Evolutionary conservation across 1,140 invertebrate genomes (phyloP).

Genomic region (Pentalonia nigronervosa): DNA sequence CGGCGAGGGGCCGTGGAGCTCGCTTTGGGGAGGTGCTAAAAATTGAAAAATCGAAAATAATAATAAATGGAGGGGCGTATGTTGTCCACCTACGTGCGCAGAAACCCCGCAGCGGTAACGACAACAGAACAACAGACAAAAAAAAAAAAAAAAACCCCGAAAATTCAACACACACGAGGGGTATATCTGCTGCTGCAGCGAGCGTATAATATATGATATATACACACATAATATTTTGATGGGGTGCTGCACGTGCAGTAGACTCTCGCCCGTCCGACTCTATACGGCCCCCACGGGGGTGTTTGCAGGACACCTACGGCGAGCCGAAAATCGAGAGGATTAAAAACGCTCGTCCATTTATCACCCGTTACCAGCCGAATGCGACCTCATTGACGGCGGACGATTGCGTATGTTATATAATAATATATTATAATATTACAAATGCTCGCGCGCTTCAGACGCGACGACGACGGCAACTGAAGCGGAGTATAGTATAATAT

Average conservation of each 20-base stretch:
- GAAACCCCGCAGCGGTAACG: slow-evolving; percentile 15
- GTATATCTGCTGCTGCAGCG: neutral
- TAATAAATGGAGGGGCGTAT: slow-evolving; percentile 6
- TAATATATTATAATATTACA: neutral
- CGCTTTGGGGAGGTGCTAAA: slow-evolving; percentile 12
- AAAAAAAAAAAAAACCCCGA: neutral
- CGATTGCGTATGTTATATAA: neutral
- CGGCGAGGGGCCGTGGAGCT: neutral
- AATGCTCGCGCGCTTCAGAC: neutral
- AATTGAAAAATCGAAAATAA: slow-evolving; percentile 42
- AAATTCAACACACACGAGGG: neutral
- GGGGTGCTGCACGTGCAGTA: neutral
- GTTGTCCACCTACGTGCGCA: neutral
- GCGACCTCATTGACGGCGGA: slow-evolving; percentile 48
- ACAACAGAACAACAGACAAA: neutral
- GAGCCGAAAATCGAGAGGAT: slow-evolving; percentile 14
- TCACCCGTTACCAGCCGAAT: slow-evolving; percentile 5
- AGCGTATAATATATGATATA: neutral
- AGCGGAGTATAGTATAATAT: no score
- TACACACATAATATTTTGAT: neutral
- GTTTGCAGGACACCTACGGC: slow-evolving; percentile 36
- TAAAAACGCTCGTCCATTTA: slow-evolving; percentile 32
- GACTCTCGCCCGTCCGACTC: neutral
- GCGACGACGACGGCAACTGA: neutral
- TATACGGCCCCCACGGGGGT: neutral